Conservation (phyloP, 2,797 vertebrate species). For the Geotrypetes seraphini region DNA sequence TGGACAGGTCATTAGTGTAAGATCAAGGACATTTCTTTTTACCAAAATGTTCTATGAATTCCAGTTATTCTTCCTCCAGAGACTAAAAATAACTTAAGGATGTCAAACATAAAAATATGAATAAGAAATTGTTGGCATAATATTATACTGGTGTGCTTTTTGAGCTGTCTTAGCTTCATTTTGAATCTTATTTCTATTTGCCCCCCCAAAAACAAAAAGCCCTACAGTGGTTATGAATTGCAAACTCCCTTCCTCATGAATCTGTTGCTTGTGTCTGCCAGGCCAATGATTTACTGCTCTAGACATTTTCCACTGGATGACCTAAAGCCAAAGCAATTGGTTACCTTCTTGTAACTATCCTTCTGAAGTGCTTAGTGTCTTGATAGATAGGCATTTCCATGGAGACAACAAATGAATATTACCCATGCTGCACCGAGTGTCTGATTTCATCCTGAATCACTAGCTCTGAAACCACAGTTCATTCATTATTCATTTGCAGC, state of each 20-base stretch:
- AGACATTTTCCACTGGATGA: conserved; percentile 13
- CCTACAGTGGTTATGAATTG: too few species aligned
- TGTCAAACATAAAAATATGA: too few species aligned
- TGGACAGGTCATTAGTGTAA: too few species aligned
- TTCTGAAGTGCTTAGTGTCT: conserved; percentile 24
- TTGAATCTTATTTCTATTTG: too few species aligned
- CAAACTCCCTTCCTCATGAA: background rate
- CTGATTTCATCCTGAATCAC: conserved; percentile 52
- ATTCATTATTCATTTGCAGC: conserved; percentile 52
- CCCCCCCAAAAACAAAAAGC: too few species aligned
- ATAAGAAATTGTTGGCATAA: too few species aligned
- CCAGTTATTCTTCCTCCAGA: too few species aligned
- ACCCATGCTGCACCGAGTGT: conserved; percentile 37
- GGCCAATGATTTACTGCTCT: background rate
- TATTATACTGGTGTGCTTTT: too few species aligned
- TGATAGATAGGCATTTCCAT: conserved; percentile 46
- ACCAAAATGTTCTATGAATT: too few species aligned
- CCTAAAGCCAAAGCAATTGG: conserved; percentile 8
- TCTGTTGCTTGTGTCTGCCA: background rate
- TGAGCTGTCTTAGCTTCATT: too few species aligned
- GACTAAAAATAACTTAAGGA: too few species aligned
- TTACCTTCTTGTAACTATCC: conserved; percentile 21
- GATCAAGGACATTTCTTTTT: too few species aligned
- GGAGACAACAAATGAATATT: conserved; percentile 43
- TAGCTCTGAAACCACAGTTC: conserved; percentile 43